These are phyloP conservation scores for Australoheros facetus DNA, from an alignment of 2,797 vertebrate genomes.

Conservation along the genomic window DNA sequence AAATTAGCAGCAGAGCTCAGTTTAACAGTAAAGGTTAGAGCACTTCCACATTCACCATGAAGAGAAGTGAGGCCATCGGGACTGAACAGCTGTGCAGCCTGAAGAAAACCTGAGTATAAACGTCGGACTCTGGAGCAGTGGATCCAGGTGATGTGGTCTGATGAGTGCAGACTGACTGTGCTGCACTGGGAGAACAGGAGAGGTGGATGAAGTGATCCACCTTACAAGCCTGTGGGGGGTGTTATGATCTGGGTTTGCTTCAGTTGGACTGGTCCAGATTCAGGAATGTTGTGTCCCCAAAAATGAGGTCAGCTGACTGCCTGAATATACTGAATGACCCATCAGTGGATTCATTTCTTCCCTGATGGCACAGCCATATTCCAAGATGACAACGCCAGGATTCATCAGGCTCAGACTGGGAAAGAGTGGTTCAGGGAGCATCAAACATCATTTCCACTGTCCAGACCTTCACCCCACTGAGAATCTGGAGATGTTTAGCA, in stretches of 20 bases:
- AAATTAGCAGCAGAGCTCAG: background rate
- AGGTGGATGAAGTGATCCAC: accelerated
- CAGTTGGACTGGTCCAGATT: background rate
- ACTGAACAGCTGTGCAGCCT: background rate
- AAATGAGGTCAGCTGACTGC: background rate
- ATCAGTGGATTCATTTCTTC: too few relatives aligned
- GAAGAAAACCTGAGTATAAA: background rate
- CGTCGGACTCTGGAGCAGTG: too few relatives aligned
- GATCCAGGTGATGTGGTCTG: background rate
- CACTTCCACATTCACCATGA: background rate
- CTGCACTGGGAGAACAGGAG: background rate
- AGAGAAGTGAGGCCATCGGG: background rate
- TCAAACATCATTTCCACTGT: too few relatives aligned
- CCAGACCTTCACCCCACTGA: too few relatives aligned
- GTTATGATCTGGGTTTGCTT: background rate
- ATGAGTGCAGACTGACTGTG: background rate
- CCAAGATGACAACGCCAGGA: too few relatives aligned
- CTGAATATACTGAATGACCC: background rate
- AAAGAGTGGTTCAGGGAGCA: too few relatives aligned
- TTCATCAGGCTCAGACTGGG: too few relatives aligned
- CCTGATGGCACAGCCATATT: too few relatives aligned
- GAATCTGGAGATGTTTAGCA: too few relatives aligned
- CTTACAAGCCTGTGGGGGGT: background rate
- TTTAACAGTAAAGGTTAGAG: too few relatives aligned
- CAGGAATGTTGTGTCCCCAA: background rate